Evolutionary conservation across 1,140 invertebrate species (phyloP), one percentile per base, ranked within the genome.

Genomic region (Episyrphus balteatus): DNA sequence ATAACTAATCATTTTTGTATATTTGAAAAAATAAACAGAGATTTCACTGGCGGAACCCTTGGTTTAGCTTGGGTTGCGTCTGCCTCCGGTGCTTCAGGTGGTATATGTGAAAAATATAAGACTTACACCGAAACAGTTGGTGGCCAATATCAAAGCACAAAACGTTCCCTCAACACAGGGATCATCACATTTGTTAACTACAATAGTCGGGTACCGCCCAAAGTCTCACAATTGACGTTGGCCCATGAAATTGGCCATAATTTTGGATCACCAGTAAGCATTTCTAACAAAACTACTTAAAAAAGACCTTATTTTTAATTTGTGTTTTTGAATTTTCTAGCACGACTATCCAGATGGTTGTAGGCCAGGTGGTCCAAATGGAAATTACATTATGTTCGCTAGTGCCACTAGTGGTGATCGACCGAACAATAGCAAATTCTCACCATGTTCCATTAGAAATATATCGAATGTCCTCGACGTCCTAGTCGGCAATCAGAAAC

Each of bases 151-250:
- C 85, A 94, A 65, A 89, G 89, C 51, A 92, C 90, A 8, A 92
- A 91, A 68, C 76, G 91, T 44, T 96, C 92, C 33, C 75, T 99
- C 1, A 99, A 99, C 72, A 99, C 96, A 1, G 97, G 97, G 36
- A 98, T 99, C 53, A 96, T 99, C 36, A 99, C 97, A 2, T 93
- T 99, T 68, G 89, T 99, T 12, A 99, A 99, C 73, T 99, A 99
- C 73, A 96, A 97, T 59, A 93, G 88, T 63, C 73, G 92, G 41
- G 95, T 99, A 15, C 94, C 88, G 48, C 91, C 88, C 0, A 94
- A 94, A 71, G 96, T 99, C 14, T 98, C 93, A 7, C 94, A 98
- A 63, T 71, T 99, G 12, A 99, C 96, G 9, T 74, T 99, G 47
- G 97, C 96, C 9, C 96, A 99, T 69, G 96, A 99, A 73, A 97